A percentile compares a stretch with the other conserved stretches of the same genome.
Evolutionary conservation across 2,113 vertebrate species (phyloP).

Genomic region (Pterocles orientalis): DNA sequence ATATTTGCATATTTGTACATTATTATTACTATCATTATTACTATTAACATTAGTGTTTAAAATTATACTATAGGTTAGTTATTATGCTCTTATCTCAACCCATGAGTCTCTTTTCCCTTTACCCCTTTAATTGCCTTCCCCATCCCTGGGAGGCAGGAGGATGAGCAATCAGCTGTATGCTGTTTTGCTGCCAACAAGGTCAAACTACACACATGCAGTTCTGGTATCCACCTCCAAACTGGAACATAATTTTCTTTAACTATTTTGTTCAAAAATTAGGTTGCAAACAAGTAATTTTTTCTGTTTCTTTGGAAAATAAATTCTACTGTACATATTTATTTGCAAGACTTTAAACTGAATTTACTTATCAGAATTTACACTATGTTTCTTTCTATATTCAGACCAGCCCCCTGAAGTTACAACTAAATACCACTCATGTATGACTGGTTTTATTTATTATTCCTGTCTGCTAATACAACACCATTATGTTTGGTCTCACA

Average conservation of each 20-base stretch:
- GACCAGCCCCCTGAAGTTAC: neutral
- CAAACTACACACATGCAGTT: neutral
- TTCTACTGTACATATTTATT: neutral
- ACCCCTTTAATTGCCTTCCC: too few relatives aligned
- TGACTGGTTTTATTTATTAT: neutral
- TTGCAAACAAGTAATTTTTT: neutral
- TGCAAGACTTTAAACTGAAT: neutral
- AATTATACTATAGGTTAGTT: too few relatives aligned
- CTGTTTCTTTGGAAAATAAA: neutral
- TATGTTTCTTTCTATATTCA: neutral
- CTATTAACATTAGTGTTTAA: too few relatives aligned
- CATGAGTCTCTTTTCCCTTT: too few relatives aligned
- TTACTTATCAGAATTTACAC: neutral
- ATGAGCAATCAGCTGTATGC: too few relatives aligned
- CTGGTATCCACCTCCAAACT: neutral
- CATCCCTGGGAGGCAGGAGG: too few relatives aligned
- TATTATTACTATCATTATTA: too few relatives aligned
- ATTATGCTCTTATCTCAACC: too few relatives aligned
- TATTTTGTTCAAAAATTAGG: neutral
- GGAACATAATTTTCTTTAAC: neutral
- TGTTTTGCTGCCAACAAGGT: too few relatives aligned
- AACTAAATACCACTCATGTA: neutral
- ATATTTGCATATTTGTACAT: too few relatives aligned
- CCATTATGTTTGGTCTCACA: neutral
- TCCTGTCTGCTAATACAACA: neutral